These are phyloP conservation scores for Clarias macrocephalus DNA, from an alignment of 2,113 vertebrate genomes.

Conservation along the genomic window DNA sequence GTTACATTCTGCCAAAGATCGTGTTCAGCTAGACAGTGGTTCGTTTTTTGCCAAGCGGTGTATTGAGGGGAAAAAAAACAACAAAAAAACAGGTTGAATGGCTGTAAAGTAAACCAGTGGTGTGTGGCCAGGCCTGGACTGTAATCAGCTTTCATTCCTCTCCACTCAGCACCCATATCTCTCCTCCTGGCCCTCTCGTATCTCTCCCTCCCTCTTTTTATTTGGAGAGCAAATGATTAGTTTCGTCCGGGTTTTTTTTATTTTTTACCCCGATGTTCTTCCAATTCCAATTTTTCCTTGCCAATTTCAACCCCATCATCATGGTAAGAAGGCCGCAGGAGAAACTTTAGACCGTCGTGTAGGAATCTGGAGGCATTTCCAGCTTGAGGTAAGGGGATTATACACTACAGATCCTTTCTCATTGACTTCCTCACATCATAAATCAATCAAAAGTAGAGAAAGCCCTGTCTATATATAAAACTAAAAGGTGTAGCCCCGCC, in stretches of 20 bases:
- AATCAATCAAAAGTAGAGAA: not conserved
- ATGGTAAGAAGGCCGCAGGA: not conserved
- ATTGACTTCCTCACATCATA: not conserved
- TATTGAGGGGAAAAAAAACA: not conserved
- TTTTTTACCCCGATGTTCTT: not conserved
- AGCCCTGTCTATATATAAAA: not conserved
- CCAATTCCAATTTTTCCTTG: not conserved
- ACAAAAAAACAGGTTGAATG: not conserved
- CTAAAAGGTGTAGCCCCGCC: not conserved
- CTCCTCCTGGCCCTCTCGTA: not conserved
- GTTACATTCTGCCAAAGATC: slow-evolving; percentile 26
- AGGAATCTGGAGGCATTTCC: not conserved
- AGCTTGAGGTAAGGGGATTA: not conserved
- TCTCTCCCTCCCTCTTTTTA: not conserved
- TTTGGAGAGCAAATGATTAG: not conserved
- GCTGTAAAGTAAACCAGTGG: slow-evolving; percentile 8
- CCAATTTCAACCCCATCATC: not conserved
- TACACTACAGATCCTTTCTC: not conserved
- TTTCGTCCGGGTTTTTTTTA: not conserved
- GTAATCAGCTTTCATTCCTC: not conserved
- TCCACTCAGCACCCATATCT: not conserved
- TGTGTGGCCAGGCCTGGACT: not conserved
- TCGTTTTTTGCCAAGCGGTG: not conserved
- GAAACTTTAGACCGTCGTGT: not conserved
- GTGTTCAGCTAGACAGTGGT: slow-evolving; percentile 2